phyloP scores from a whole-genome alignment of 2,888 invertebrate species.

The Andrena flavipes region DNA sequence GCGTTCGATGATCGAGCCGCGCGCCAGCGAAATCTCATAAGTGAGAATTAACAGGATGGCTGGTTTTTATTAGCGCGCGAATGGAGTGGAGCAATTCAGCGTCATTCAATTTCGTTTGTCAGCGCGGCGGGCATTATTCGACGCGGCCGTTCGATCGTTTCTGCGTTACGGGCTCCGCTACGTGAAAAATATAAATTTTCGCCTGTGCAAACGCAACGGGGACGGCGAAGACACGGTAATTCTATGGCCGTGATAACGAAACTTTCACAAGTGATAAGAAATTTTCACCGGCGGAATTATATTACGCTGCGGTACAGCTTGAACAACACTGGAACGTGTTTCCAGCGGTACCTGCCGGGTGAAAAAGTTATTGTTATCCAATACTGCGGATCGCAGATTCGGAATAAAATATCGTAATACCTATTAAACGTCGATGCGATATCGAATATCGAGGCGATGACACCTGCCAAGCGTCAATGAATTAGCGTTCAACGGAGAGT shows the following conservation, averaged over 20 bases:
- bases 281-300: constrained; percentile 44
- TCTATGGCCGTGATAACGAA: constrained; percentile 25
- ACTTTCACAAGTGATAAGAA: too few relatives aligned
- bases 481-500: not conserved
- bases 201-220: not conserved
- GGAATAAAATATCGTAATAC: constrained; percentile 27
- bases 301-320: constrained; percentile 33
- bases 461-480: not conserved
- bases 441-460: not conserved
- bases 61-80: constrained; percentile 44
- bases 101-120: constrained; percentile 51
- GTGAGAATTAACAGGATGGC: constrained; percentile 44
- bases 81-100: constrained; percentile 34
- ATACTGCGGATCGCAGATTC: constrained; percentile 22
- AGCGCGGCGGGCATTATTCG: constrained; percentile 27
- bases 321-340: constrained; percentile 31
- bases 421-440: constrained; percentile 8
- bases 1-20: constrained; percentile 20
- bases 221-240: constrained; percentile 29
- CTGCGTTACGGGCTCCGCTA: not conserved
- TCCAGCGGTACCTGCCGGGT: not conserved
- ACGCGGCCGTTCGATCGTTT: not conserved
- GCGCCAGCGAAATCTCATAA: constrained; percentile 30
- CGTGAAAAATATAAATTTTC: constrained; percentile 43
- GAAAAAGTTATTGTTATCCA: constrained; percentile 48